These are phyloP conservation scores for Epinotia demarniana DNA, from an alignment of 2,888 invertebrate species.

Conservation along the genomic window DNA sequence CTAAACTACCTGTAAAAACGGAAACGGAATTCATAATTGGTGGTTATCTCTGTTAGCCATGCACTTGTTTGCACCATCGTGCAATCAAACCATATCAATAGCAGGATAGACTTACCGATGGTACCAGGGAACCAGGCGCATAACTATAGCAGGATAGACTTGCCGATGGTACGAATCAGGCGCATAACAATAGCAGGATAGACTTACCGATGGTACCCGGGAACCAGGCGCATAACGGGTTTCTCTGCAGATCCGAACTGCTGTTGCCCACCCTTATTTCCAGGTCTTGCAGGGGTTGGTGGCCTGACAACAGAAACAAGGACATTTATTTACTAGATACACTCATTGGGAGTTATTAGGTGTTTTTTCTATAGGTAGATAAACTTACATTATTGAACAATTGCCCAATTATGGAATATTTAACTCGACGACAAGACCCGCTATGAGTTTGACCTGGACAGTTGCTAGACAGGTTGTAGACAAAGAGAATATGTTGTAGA, in stretches of 20 bases:
- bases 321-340: not conserved
- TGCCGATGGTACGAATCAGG: conserved; percentile 95
- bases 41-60: too few relatives aligned
- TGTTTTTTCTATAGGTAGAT: too few relatives aligned
- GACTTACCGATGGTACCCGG: conserved; percentile 93
- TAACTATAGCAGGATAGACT: conserved; percentile 84
- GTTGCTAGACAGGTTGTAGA: too few relatives aligned
- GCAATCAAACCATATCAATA: not conserved
- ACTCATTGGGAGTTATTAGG: too few relatives aligned
- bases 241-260: conserved; percentile 93
- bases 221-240: conserved; percentile 97
- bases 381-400: too few relatives aligned
- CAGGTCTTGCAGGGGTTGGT: conserved; percentile 94
- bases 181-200: conserved; percentile 61
- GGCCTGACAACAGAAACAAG: conserved; percentile 81
- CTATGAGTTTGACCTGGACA: too few relatives aligned
- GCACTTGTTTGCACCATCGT: too few relatives aligned
- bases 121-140: conserved; percentile 98
- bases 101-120: conserved; percentile 85
- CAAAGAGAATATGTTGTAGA: too few relatives aligned
- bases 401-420: too few relatives aligned
- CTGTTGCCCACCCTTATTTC: conserved; percentile 97
- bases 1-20: too few relatives aligned
- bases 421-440: too few relatives aligned
- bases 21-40: too few relatives aligned